A percentile compares a stretch with the other conserved stretches of the same genome.
phyloP scores from a whole-genome alignment of 37 sponge, comb jelly and placozoan species.

The Geodia barretti region DNA sequence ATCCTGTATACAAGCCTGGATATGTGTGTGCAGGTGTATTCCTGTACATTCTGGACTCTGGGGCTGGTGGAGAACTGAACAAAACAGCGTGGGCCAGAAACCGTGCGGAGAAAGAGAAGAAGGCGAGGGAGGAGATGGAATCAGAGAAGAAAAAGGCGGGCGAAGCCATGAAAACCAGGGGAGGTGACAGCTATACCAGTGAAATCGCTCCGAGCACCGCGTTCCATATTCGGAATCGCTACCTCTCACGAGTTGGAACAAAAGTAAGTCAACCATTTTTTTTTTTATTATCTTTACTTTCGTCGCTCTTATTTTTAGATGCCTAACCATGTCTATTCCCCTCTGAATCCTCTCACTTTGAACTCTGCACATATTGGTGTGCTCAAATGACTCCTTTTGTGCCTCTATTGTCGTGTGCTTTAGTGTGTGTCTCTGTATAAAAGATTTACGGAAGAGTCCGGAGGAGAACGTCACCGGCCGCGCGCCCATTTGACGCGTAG shows the following conservation, averaged over 20 bases:
- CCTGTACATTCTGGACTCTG: conserved; percentile 57
- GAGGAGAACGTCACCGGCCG: too few species aligned
- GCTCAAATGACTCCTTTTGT: neutral
- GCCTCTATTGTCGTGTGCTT: too few species aligned
- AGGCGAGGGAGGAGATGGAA: conserved; percentile 9
- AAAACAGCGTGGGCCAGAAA: conserved; percentile 61
- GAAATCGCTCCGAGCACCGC: conserved; percentile 52
- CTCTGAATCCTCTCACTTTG: neutral
- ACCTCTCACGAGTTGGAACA: conserved; percentile 63
- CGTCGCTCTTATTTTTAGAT: neutral
- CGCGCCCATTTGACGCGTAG: too few species aligned
- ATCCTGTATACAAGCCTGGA: too few species aligned
- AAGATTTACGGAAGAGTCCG: too few species aligned
- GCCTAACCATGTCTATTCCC: neutral
- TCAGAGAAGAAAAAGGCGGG: neutral
- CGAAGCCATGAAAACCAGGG: neutral
- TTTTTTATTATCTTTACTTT: neutral
- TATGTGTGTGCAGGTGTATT: conserved; percentile 20
- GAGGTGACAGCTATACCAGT: conserved; percentile 22
- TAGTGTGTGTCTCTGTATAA: too few species aligned
- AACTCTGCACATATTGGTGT: neutral
- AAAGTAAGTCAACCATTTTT: conserved; percentile 21
- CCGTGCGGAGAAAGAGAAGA: conserved; percentile 21
- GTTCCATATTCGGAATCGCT: conserved; percentile 61
- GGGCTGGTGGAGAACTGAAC: conserved; percentile 50